These are phyloP conservation scores for Acromyrmex charruanus DNA, from an alignment of 1,140 invertebrate species.

Conservation along the genomic window DNA sequence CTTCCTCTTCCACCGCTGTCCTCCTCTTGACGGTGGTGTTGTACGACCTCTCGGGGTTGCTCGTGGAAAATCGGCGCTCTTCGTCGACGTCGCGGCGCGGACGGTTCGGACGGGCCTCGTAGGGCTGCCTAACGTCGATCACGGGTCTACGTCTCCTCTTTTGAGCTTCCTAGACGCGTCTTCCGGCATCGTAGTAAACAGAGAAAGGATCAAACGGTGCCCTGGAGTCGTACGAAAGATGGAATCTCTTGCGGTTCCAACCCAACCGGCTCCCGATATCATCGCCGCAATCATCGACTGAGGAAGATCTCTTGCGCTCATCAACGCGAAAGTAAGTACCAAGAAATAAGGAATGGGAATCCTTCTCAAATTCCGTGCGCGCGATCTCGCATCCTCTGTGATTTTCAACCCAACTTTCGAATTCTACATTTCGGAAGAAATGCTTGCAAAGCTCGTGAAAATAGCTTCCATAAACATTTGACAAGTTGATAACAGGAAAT, in stretches of 20 bases:
- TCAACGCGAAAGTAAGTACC: conserved; percentile 50
- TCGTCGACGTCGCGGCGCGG: conserved; percentile 78
- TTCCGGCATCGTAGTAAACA: conserved; percentile 57
- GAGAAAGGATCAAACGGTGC: conserved; percentile 35
- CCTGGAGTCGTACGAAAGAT: conserved; percentile 28
- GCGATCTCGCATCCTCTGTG: not conserved
- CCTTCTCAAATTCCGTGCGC: not conserved
- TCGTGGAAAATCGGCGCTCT: conserved; percentile 82
- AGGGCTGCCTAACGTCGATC: conserved; percentile 74
- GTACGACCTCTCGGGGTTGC: conserved; percentile 81
- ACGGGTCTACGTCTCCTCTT: conserved; percentile 69
- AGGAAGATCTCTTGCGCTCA: conserved; percentile 5
- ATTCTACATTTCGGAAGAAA: conserved; percentile 2
- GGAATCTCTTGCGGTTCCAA: conserved; percentile 51
- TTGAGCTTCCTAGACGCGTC: conserved; percentile 67
- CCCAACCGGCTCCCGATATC: not conserved
- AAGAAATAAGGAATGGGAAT: not conserved
- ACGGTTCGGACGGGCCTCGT: conserved; percentile 76
- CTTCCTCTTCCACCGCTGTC: conserved; percentile 74
- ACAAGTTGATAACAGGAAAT: not conserved
- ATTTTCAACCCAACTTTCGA: not conserved
- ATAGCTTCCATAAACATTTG: not conserved
- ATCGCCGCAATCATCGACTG: conserved; percentile 19
- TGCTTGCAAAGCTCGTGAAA: not conserved
- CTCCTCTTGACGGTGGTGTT: conserved; percentile 78